Evolutionary conservation across 1,140 invertebrate species (phyloP), one percentile per base, ranked within the genome.

Genomic region (Sinella curviseta): DNA sequence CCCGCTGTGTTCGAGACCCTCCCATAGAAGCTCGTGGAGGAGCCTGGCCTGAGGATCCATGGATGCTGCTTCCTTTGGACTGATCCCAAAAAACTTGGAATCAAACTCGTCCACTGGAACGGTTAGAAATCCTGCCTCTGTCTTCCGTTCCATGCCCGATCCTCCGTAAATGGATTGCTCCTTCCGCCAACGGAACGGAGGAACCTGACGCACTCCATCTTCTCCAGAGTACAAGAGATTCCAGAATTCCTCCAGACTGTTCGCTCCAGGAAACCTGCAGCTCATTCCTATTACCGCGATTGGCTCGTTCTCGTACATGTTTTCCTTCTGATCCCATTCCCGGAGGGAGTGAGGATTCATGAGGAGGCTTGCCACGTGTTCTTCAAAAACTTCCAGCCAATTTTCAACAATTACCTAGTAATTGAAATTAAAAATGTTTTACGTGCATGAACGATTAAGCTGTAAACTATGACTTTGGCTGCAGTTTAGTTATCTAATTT

Each of bases 21-120:
- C 91, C 85, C 90, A 89, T 3, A 90, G 86, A 1, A 89, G 87
- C 85, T 92, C 91, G 1, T 92, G 85, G 24, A 92, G 84, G 34
- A 91, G 83, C 77, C 91, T 84, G 20, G 90, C 85, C 85, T 91
- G 91, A 36, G 91, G 91, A 82, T 92, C 91, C 89, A 91, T 91
- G 70, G 83, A 84, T 80, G 90, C 86, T 2, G 90, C 90, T 83
- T 91, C 88, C 82, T 89, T 87, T 4, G 82, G 87, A 80, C 88
- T 87, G n/a, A 90, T 87, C 28, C 88, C 88, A 86, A 90, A 90
- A 82, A 89, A 90, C 60, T 85, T 81, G 4, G 88, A 88, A 85
- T 90, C 89, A 78, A 90, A 91, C 33, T 78, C 74, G 28, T 81
- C 80, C 12, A 81, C 74, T 12, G 77, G 77, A 36, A 67, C 70